Base-by-base conservation (phyloP, 1,140 invertebrate species). In the Prorops nasuta region DNA sequence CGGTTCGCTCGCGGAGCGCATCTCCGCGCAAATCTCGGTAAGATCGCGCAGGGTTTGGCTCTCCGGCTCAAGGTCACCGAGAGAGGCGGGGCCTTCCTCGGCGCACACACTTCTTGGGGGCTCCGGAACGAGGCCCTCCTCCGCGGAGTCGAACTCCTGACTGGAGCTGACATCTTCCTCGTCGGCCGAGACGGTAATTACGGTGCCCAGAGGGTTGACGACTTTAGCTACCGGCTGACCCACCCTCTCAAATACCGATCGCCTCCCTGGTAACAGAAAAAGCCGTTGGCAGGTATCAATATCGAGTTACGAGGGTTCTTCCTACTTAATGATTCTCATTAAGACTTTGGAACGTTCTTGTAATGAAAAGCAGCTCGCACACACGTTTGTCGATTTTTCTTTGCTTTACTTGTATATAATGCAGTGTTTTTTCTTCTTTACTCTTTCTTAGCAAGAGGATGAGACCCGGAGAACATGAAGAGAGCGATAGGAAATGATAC, bases 211-310 rank as follows among this genome's bases (percentile, higher is more conserved):
- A 20, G 86, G 86, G 80, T 86, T 87, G 60, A 88, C 85, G 56
- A 87, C 82, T 76, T 86, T 84, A 66, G 80, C 79, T 66, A 84
- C 78, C 57, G 79, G 76, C 49, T 78, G 73, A 69, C 72, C 74
- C 75, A 77, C 70, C 79, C 77, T 79, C 76, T 76, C 80, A 79
- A 77, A 77, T 72, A 76, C 74, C 74, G 74, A 72, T 73, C 78
- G 72, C 79, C 80, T 83, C 83, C 85, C 86, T 81, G 79, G 78
- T 80, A 84, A 82, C 83, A 84, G 85, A 83, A 81, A 83, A 81
- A 86, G 85, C 85, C 85, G 84, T 86, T 83, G 85, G 84, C 85
- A 86, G 83, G 83, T 83, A 79, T 80, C 74, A 77, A 67, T 66
- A 65, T 60, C 56, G 49, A 59, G 43, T 39, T 14, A 35, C 34